Conservation (phyloP, 2,888 invertebrate species). For the Nowickia ferox region DNA sequence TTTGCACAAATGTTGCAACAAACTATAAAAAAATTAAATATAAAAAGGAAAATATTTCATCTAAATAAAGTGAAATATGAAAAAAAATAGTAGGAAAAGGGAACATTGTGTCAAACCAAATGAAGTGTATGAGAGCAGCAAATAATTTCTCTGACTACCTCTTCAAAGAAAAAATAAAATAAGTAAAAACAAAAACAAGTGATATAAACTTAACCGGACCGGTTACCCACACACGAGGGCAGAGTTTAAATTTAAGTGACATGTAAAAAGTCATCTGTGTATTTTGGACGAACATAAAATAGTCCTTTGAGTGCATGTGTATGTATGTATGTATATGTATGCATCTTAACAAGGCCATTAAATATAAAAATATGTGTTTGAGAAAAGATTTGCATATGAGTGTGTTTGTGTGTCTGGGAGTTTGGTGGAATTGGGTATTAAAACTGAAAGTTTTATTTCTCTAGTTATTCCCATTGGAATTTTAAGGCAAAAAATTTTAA, state of each 20-base stretch:
- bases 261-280: slow-evolving; percentile 59
- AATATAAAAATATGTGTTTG: not conserved
- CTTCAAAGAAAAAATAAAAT: not conserved
- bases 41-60: slow-evolving; percentile 26
- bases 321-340: not conserved
- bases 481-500: slow-evolving; percentile 22
- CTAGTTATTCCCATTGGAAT: slow-evolving; percentile 55
- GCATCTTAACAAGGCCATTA: slow-evolving; percentile 39
- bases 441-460: slow-evolving; percentile 65
- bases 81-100: not conserved
- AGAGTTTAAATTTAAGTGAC: slow-evolving; percentile 67
- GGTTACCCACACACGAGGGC: slow-evolving; percentile 41
- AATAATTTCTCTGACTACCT: slow-evolving; percentile 11
- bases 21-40: slow-evolving; percentile 29
- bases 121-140: slow-evolving; percentile 58
- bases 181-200: not conserved
- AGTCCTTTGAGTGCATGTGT: not conserved
- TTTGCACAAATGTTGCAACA: slow-evolving; percentile 45
- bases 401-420: not conserved
- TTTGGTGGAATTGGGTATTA: slow-evolving; percentile 55
- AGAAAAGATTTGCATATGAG: slow-evolving; percentile 8
- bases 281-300: slow-evolving; percentile 24
- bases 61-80: not conserved
- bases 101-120: slow-evolving; percentile 53
- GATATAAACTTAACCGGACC: slow-evolving; percentile 37